Conservation (phyloP, 2,797 vertebrate species). For the Acanthurus leucopareius region DNA sequence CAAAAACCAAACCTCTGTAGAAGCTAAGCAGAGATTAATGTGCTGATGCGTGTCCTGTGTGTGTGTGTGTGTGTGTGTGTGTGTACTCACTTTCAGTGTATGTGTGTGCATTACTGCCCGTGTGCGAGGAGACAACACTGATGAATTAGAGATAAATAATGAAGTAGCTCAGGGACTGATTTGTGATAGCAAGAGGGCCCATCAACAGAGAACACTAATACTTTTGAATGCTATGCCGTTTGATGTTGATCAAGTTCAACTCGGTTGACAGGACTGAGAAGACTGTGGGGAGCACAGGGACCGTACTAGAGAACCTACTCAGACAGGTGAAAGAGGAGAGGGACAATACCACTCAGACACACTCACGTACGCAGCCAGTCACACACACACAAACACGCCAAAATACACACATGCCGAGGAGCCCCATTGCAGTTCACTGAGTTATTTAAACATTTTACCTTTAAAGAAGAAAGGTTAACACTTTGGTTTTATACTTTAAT, state of each 20-base stretch:
- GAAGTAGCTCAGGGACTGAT: slow-evolving; percentile 86
- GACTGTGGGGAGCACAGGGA: slow-evolving; percentile 84
- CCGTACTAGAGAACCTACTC: slow-evolving; percentile 83
- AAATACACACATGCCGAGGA: slow-evolving; percentile 26
- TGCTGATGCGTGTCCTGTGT: slow-evolving; percentile 64
- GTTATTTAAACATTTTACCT: slow-evolving; percentile 75
- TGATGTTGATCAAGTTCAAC: slow-evolving; percentile 89
- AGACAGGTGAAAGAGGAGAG: slow-evolving; percentile 87
- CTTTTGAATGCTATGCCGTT: slow-evolving; percentile 87
- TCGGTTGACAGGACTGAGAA: slow-evolving; percentile 85
- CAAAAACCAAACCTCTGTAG: slow-evolving; percentile 67
- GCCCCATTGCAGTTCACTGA: slow-evolving; percentile 58
- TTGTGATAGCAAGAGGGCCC: slow-evolving; percentile 86
- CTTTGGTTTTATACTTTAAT: slow-evolving; percentile 36
- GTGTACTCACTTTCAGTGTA: slow-evolving; percentile 60
- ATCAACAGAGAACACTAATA: slow-evolving; percentile 88
- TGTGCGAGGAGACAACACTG: slow-evolving; percentile 83
- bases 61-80: slow-evolving; percentile 54
- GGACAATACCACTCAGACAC: slow-evolving; percentile 85
- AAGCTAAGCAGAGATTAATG: slow-evolving; percentile 76
- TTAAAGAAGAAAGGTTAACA: slow-evolving; percentile 62
- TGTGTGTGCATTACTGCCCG: slow-evolving; percentile 77
- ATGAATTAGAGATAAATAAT: slow-evolving; percentile 88
- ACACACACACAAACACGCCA: slow-evolving; percentile 48
- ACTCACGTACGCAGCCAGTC: slow-evolving; percentile 69